A percentile compares a stretch with the other conserved stretches of the same genome.
Conservation (phyloP, 2,113 vertebrate species). For the Delphinapterus leucas region DNA sequence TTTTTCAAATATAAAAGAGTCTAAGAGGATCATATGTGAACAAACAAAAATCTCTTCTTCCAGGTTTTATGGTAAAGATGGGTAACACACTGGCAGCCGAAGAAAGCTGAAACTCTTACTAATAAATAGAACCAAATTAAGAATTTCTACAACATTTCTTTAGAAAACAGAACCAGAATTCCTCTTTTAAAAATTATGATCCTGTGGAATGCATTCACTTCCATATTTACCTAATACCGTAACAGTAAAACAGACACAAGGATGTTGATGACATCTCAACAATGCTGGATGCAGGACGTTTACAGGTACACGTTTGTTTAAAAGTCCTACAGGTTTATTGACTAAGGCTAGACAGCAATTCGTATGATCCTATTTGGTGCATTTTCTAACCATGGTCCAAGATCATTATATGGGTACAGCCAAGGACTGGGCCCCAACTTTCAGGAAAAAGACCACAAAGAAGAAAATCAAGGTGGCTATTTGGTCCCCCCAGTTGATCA, state of each 20-base stretch:
- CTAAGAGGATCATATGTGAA: constrained; percentile 71
- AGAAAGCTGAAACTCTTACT: constrained; percentile 74
- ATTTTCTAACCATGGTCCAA: constrained; percentile 76
- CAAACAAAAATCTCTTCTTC: constrained; percentile 76
- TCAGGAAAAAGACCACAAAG: constrained; percentile 68
- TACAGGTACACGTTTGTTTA: constrained; percentile 71
- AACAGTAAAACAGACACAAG: constrained; percentile 78
- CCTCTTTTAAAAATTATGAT: constrained; percentile 59
- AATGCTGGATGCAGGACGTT: constrained; percentile 77
- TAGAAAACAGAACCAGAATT: constrained; percentile 77
- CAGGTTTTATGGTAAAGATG: constrained; percentile 72
- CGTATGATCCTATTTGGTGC: constrained; percentile 79
- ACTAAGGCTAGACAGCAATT: constrained; percentile 84
- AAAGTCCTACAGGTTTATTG: constrained; percentile 82
- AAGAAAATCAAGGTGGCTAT: constrained; percentile 71
- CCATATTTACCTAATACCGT: constrained; percentile 66
- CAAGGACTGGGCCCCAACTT: constrained; percentile 70
- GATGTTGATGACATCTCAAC: constrained; percentile 75
- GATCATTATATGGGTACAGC: constrained; percentile 71
- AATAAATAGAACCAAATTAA: constrained; percentile 87
- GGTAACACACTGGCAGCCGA: constrained; percentile 74
- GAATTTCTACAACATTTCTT: constrained; percentile 82
- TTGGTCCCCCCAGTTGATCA: constrained; percentile 65
- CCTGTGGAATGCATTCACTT: constrained; percentile 77
- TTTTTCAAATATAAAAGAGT: constrained; percentile 76